These are phyloP conservation scores for Orientallactaga sibirica DNA, from an alignment of 2,797 vertebrate genomes.

Conservation along the genomic window DNA sequence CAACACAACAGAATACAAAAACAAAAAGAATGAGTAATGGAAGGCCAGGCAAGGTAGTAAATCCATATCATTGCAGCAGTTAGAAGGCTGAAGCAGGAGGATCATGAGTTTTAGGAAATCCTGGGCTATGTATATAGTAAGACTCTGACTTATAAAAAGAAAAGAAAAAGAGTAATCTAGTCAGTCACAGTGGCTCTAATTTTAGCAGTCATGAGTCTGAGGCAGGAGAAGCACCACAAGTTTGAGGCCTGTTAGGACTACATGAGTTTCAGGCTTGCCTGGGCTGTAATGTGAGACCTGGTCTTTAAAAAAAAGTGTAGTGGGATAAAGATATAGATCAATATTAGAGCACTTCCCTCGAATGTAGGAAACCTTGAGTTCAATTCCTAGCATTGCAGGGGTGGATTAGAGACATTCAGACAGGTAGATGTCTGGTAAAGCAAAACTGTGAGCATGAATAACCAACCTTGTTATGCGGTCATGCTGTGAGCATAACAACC, in stretches of 20 bases:
- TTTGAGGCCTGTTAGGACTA: not conserved
- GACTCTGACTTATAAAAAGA: too few species aligned
- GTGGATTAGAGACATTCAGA: slow-evolving; percentile 9
- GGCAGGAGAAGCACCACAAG: not conserved
- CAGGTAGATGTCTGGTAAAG: not conserved
- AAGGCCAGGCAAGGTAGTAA: not conserved
- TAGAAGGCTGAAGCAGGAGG: not conserved
- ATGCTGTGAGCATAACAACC: not conserved
- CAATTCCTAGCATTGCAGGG: too few species aligned
- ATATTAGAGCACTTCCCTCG: not conserved
- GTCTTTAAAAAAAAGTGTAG: not conserved
- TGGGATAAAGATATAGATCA: not conserved
- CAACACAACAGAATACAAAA: too few species aligned
- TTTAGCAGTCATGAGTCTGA: not conserved
- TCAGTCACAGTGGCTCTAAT: too few species aligned
- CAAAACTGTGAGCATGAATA: not conserved
- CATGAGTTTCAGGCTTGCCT: not conserved
- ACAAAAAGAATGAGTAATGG: not conserved
- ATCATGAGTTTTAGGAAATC: not conserved
- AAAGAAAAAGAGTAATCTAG: not conserved
- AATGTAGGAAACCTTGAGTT: too few species aligned
- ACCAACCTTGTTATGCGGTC: slow-evolving; percentile 18
- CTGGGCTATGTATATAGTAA: too few species aligned
- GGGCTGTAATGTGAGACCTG: not conserved
- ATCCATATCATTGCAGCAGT: not conserved